Evolutionary conservation across 2,797 vertebrate genomes (phyloP), one percentile per base, ranked within the genome.

Genomic region (Forpus xanthops): DNA sequence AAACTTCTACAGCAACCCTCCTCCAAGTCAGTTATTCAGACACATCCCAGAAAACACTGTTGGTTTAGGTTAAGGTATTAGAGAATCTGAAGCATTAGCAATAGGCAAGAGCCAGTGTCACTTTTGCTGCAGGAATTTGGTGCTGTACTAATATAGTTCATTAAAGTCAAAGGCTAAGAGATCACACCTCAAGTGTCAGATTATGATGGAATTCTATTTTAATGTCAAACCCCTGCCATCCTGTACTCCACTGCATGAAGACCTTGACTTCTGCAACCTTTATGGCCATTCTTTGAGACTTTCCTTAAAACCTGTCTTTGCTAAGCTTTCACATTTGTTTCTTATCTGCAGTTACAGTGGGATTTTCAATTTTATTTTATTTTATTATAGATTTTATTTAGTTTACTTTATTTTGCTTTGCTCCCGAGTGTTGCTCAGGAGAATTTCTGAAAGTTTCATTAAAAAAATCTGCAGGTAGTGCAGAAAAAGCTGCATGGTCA

Each of bases 191-290:
- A 88, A 92, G 31, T 30, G 52, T 7, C 68, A 93, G 44, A 61
- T 58, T 84, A 73, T 45, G n/a, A 47, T 31, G 16, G n/a, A 81
- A 73, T 61, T 55, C 31, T 56, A 14, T 50, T 42, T 67, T 27
- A 70, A 37, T 12, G 18, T 66, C 62, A 85, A 92, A 79, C 3
- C 10, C 15, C 11, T 85, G 33, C 13, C 1, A 14, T 55, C 6
- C 39, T 60, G 3, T 0, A 0, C 37, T 87, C 37, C 28, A 31
- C 42, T 55, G 28, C 1, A 0, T 47, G 42, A 90, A 76, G n/a
- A 67, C 10, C 5, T 73, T 81, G 41, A 10, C 23, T 64, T 73
- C 68, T 85, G 25, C 30, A 74, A 68, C 39, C 27, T 74, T 74
- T 42, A 31, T 4, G 3, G 16, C 20, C 53, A 5, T 45, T 64